A percentile compares a stretch with the other conserved stretches of the same genome.
These are phyloP conservation scores for Tenualosa ilisha DNA, from an alignment of 2,797 vertebrate species.

Conservation along the genomic window DNA sequence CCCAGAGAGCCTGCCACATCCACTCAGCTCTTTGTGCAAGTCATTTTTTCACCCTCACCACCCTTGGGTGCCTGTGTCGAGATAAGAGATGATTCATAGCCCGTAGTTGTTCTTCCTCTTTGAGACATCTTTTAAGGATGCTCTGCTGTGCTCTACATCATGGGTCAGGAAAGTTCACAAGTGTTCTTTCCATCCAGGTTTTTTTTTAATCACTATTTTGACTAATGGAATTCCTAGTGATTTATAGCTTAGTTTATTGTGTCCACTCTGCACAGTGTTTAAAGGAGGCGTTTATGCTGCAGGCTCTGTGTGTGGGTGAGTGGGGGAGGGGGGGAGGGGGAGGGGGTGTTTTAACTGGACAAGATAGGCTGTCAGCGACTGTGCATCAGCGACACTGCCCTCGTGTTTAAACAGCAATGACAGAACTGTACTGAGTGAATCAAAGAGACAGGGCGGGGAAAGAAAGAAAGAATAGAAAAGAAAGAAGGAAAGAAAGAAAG, in stretches of 20 bases:
- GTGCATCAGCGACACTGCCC: not conserved
- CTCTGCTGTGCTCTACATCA: not conserved
- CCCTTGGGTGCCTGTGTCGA: not conserved
- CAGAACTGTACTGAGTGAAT: not conserved
- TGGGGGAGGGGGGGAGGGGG: too few species aligned
- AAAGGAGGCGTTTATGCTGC: not conserved
- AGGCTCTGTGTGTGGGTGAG: not conserved
- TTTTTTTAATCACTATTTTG: not conserved
- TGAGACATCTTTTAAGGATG: not conserved
- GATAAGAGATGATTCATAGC: conserved; percentile 13
- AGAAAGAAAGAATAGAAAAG: not conserved
- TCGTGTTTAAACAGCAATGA: not conserved
- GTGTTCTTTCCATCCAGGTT: not conserved
- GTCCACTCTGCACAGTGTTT: not conserved
- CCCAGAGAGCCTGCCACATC: conserved; percentile 31
- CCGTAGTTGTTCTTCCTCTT: conserved; percentile 6
- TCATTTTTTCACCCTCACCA: not conserved
- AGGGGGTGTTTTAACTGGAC: not conserved
- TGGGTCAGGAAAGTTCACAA: not conserved
- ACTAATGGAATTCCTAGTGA: not conserved
- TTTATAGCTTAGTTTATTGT: not conserved
- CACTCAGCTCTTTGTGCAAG: not conserved
- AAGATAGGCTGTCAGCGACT: not conserved
- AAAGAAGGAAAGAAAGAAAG: not conserved
- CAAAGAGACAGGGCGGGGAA: not conserved